Conservation (phyloP, 2,888 invertebrate species). For the Phrixothrix hirtus region DNA sequence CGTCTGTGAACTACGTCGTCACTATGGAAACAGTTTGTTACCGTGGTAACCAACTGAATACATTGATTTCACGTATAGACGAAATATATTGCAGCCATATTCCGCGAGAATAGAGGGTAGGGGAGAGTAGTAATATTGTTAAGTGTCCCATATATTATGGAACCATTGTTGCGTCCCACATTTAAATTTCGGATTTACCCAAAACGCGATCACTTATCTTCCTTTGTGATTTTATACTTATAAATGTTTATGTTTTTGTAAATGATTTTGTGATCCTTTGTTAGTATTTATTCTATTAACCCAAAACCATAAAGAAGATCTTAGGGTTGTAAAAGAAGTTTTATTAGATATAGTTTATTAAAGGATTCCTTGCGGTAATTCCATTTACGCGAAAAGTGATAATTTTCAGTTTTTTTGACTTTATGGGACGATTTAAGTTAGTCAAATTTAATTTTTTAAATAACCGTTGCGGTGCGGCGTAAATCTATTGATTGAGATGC, state of each 20-base stretch:
- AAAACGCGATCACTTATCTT: conserved; percentile 33
- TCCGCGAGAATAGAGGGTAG: conserved; percentile 36
- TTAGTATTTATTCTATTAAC: too few relatives aligned
- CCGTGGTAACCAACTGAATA: conserved; percentile 50
- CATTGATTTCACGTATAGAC: conserved; percentile 58
- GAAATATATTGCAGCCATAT: conserved; percentile 55
- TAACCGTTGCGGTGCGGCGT: too few relatives aligned
- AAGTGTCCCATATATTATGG: conserved; percentile 52
- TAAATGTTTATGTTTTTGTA: conserved; percentile 18
- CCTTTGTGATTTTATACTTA: conserved; percentile 15
- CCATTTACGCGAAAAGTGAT: too few relatives aligned
- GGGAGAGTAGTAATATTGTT: conserved; percentile 47
- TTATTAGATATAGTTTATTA: too few relatives aligned
- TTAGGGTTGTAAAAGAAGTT: too few relatives aligned
- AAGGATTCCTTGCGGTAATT: too few relatives aligned
- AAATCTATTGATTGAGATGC: too few relatives aligned
- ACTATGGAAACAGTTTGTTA: conserved; percentile 44
- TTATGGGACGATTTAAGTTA: too few relatives aligned
- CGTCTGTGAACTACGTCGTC: conserved; percentile 36
- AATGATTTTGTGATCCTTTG: too few relatives aligned
- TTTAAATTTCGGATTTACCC: conserved; percentile 42
- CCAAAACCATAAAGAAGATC: too few relatives aligned
- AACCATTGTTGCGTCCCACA: conserved; percentile 47
- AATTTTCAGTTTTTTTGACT: too few relatives aligned
- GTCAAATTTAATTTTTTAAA: too few relatives aligned